Conservation (phyloP, 2,797 vertebrate genomes). For the Harpagifer antarcticus region DNA sequence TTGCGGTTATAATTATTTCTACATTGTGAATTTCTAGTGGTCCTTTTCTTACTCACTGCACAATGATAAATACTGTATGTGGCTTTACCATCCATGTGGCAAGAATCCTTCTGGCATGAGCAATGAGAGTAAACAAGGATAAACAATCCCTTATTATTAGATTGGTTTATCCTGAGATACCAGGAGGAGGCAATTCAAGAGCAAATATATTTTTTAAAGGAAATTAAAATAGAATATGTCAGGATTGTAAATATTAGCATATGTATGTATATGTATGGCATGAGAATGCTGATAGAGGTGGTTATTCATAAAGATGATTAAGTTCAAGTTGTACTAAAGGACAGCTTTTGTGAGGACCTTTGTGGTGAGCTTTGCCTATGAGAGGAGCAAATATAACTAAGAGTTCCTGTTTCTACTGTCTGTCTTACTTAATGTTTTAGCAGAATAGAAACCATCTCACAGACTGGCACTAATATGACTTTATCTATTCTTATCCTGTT, state of each 20-base stretch:
- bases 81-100: not conserved
- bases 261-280: too few species aligned
- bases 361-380: not conserved
- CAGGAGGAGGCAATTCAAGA: not conserved
- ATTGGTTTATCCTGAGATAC: not conserved
- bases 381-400: slow-evolving; percentile 14
- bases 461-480: not conserved
- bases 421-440: not conserved
- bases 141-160: not conserved
- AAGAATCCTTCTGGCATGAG: slow-evolving; percentile 21
- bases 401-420: slow-evolving; percentile 52
- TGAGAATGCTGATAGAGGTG: not conserved
- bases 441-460: too few species aligned
- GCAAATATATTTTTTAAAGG: not conserved
- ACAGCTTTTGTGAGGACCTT: not conserved
- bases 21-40: not conserved
- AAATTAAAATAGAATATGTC: not conserved
- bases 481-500: slow-evolving; percentile 7
- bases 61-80: not conserved
- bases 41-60: slow-evolving; percentile 5
- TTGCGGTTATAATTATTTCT: slow-evolving; percentile 16
- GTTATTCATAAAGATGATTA: not conserved
- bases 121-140: not conserved
- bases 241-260: not conserved
- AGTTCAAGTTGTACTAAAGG: not conserved